A percentile compares a stretch with the other conserved stretches of the same genome.
Evolutionary conservation across 2,797 vertebrate species (phyloP).

Genomic region (Harpagifer antarcticus): DNA sequence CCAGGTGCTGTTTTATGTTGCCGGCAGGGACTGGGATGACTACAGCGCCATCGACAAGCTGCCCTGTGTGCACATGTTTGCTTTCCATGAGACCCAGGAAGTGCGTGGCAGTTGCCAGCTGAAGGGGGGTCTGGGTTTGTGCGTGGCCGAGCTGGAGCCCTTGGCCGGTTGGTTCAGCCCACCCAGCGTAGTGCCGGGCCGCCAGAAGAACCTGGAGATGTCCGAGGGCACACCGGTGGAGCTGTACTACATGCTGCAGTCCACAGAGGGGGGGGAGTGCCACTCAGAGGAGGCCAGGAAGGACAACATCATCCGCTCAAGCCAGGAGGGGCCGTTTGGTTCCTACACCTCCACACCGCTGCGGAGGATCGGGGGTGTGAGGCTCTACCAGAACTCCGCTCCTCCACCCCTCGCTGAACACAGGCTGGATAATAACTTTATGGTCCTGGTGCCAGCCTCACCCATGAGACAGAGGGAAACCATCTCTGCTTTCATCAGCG

Average conservation of each 20-base stretch:
- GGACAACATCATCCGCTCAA: conserved; percentile 88
- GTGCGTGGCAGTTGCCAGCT: conserved; percentile 87
- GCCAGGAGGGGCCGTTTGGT: conserved; percentile 86
- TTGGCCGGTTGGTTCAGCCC: conserved; percentile 87
- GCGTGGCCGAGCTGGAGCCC: conserved; percentile 87
- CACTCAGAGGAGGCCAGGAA: conserved; percentile 86
- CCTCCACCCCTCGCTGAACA: conserved; percentile 87
- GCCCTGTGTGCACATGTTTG: conserved; percentile 88
- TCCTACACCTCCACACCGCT: conserved; percentile 85
- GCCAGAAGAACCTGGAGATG: conserved; percentile 80
- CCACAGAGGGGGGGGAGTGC: conserved; percentile 80
- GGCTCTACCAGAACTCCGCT: conserved; percentile 85
- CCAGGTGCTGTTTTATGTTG: conserved; percentile 88
- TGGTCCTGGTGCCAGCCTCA: conserved; percentile 89
- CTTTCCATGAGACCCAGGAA: conserved; percentile 90
- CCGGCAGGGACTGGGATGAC: conserved; percentile 90
- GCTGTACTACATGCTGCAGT: conserved; percentile 87
- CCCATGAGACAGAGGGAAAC: conserved; percentile 92
- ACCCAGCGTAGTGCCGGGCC: conserved; percentile 85
- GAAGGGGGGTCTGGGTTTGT: conserved; percentile 84
- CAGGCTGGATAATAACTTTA: conserved; percentile 89
- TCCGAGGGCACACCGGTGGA: conserved; percentile 86
- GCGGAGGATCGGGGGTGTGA: conserved; percentile 88
- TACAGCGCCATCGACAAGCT: conserved; percentile 86
- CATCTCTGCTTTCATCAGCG: conserved; percentile 87